These are phyloP conservation scores for Scrobipalpa costella DNA, from an alignment of 2,888 invertebrate species.

Conservation along the genomic window DNA sequence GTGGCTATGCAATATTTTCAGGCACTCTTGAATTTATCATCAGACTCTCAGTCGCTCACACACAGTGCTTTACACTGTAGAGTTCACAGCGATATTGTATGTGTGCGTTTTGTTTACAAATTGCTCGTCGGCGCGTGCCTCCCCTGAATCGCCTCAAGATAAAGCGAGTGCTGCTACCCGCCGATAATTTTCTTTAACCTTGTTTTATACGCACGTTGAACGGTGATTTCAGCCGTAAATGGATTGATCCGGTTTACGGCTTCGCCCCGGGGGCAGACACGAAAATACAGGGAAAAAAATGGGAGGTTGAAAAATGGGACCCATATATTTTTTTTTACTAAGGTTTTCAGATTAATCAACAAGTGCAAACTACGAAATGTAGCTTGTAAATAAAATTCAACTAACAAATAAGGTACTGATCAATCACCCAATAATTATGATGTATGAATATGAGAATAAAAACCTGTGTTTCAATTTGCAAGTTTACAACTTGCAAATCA, in stretches of 20 bases:
- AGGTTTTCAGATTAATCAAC: not conserved
- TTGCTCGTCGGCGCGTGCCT: conserved; percentile 68
- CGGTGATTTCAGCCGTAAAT: conserved; percentile 60
- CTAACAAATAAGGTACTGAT: too few species aligned
- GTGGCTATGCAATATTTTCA: too few species aligned
- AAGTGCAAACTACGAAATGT: too few species aligned
- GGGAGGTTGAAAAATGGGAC: not conserved
- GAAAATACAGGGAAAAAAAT: not conserved
- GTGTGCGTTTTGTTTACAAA: conserved; percentile 80
- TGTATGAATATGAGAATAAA: too few species aligned
- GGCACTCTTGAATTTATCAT: conserved; percentile 66
- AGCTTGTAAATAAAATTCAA: too few species aligned
- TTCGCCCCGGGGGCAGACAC: conserved; percentile 33
- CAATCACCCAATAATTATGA: too few species aligned
- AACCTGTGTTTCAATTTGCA: too few species aligned
- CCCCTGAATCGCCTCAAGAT: conserved; percentile 58
- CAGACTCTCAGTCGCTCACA: conserved; percentile 37
- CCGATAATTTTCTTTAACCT: conserved; percentile 67
- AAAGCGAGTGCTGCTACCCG: conserved; percentile 55
- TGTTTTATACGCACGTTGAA: conserved; percentile 62
- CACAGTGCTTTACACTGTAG: too few species aligned
- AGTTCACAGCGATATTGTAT: too few species aligned
- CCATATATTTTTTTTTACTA: not conserved
- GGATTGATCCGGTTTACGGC: conserved; percentile 60
- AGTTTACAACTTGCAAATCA: too few species aligned